A percentile compares a stretch with the other conserved stretches of the same genome.
phyloP scores from a whole-genome alignment of 2,888 invertebrate species.

The Isoperla grammatica region DNA sequence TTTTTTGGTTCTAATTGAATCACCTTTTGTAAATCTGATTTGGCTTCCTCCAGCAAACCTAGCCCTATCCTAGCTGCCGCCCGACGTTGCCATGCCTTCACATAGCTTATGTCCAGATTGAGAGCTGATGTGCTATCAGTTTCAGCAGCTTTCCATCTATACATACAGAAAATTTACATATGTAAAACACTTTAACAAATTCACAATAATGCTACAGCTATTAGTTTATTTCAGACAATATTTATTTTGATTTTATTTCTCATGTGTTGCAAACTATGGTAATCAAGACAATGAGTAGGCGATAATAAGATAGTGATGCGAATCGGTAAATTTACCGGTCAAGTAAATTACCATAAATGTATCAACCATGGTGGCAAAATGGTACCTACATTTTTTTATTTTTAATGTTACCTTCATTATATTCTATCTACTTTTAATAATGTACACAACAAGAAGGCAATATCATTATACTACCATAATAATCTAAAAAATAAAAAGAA shows the following conservation, averaged over 20 bases:
- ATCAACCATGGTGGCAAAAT: no score
- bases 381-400: no score
- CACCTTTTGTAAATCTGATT: conserved; percentile 62
- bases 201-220: not conserved
- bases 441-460: no score
- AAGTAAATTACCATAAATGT: no score
- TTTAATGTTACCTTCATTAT: no score
- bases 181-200: conserved; percentile 5
- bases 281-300: no score
- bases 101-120: conserved; percentile 67
- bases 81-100: conserved; percentile 79
- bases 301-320: no score
- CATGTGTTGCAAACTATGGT: no score
- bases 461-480: no score
- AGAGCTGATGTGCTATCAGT: conserved; percentile 78
- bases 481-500: no score
- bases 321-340: no score
- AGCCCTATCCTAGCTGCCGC: conserved; percentile 68
- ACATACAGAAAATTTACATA: conserved; percentile 26
- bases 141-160: conserved; percentile 63
- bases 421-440: no score
- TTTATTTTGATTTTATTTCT: not conserved
- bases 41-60: conserved; percentile 65
- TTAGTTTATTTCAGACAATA: not conserved
- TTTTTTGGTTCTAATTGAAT: conserved; percentile 76